phyloP scores from a whole-genome alignment of 1,140 invertebrate genomes.

The Neodiprion fabricii region DNA sequence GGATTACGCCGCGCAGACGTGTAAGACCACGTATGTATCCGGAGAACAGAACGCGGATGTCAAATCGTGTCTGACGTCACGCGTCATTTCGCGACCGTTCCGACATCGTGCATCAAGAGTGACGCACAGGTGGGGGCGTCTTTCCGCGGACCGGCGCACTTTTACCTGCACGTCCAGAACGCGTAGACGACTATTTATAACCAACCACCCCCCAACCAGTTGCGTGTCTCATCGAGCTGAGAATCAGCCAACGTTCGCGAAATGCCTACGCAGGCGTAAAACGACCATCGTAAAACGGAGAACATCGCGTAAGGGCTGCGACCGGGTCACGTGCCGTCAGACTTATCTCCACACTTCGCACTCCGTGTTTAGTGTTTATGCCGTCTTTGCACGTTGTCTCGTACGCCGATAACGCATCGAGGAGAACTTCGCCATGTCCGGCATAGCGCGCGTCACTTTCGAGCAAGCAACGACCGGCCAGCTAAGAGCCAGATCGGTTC shows the following conservation, averaged over 20 bases:
- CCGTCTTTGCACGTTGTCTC: too few relatives aligned
- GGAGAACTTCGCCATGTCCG: too few relatives aligned
- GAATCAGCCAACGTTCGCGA: not conserved
- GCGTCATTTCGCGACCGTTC: not conserved
- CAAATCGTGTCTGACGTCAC: conserved; percentile 2
- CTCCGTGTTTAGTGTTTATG: too few relatives aligned
- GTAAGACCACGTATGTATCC: conserved; percentile 49
- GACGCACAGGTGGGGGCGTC: not conserved
- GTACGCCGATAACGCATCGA: too few relatives aligned
- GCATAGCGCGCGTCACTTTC: too few relatives aligned
- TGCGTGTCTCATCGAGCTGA: not conserved
- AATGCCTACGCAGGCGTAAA: not conserved
- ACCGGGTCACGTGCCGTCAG: too few relatives aligned
- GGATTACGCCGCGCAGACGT: conserved; percentile 44
- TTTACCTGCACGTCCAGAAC: not conserved
- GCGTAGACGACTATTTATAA: too few relatives aligned
- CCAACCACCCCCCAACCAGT: not conserved
- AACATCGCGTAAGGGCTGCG: too few relatives aligned
- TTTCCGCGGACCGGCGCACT: not conserved
- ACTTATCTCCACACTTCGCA: too few relatives aligned
- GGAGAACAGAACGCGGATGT: conserved; percentile 47
- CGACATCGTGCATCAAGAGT: not conserved
- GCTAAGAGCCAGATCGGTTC: too few relatives aligned
- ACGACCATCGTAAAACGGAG: not conserved
- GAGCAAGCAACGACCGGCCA: too few relatives aligned